Base-by-base conservation (phyloP, 2,797 vertebrate genomes). In the Sparidentex hasta region DNA sequence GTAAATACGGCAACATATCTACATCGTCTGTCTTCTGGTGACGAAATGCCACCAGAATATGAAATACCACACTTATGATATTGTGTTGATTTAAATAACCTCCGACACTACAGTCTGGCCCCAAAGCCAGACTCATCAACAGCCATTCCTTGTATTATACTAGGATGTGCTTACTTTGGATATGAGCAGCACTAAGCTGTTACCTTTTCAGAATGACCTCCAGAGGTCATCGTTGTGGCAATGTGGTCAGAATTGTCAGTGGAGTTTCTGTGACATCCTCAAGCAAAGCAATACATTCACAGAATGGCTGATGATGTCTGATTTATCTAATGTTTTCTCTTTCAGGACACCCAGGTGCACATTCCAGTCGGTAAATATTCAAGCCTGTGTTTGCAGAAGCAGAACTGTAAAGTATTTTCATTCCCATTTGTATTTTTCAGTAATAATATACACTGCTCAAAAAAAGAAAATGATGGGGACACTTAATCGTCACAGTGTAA, bases 331-430 rank as follows among this genome's bases (percentile, higher is more conserved):
- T 52, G 8, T 78, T 69, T 16, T 2, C 5, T 65, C 77, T 87
- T 72, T 52, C 81, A 96, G 95, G 91, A 83, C 1, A 13, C 23
- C 43, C 73, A 50, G 7, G 61, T 93, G 13, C 82, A 83, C 56
- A 75, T 96, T 79, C 95, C 95, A 85, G 67, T 95, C 2, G 95
- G 95, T 96, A 94, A 78, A 84, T 87, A 81, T 29, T 38, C 23
- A 62, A 3, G 61, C 11, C 41, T 50, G 16, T 50, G n/a, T 66
- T 41, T n/a, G 51, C 13, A 38, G 4, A 65, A 59, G 16, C 20
- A 25, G 3, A 29, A 38, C 16, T 47, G 47, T 0, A 50, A 2
- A 11, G 13, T n/a, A 1, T 58, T 57, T 48, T 41, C 5, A 21
- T 69, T 29, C 1, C 33, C 2, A 20, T 72, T 66, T 29, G 5